Base-by-base conservation (phyloP, 2,797 vertebrate species). In the Brachyalestes nurse region DNA sequence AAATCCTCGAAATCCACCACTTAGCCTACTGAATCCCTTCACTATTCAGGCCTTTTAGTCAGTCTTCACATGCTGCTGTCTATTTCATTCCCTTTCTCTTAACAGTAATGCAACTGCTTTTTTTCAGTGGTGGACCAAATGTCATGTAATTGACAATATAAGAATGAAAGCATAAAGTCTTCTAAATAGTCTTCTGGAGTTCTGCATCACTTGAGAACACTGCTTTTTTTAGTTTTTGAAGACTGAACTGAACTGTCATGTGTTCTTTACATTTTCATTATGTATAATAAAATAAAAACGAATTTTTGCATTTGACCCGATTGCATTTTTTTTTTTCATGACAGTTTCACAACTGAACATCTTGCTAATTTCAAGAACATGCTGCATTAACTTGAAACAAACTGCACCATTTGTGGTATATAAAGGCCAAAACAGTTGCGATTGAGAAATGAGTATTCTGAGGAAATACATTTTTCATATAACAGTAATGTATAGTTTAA, bases 1-100 rank as follows among this genome's bases (percentile, higher is more conserved):
- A 95, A 96, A 95, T 86, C 95, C 95, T 96, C 89, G 88, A 89
- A 89, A 83, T 85, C 87, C 87, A 87, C 87, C 83, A 79, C 82
- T 60, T 64, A 55, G 62, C 75, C 79, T 73, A 66, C 60, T 81
- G 64, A 53, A 28, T 45, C 57, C 71, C 65, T 28, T 69, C 19
- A 40, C 47, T 70, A 28, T 69, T 79, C 69, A 80, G 73, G 70
- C 78, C 77, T 82, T 82, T 67, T 55, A 62, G 65, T 78, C 69
- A 2, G 21, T 76, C 58, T 81, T 55, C 64, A 73, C 60, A 47
- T 83, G 82, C 77, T 81, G 85, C 83, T 84, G 74, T 71, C 72
- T 78, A 53, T 60, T 60, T 47, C 19, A 25, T 78, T 77, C 65
- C 57, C 70, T 73, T 79, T 69, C 23, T 19, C 12, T 23, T 66